Evolutionary conservation across 2,797 vertebrate species (phyloP), one percentile per base, ranked within the genome.

Genomic region (Xenopus petersii): DNA sequence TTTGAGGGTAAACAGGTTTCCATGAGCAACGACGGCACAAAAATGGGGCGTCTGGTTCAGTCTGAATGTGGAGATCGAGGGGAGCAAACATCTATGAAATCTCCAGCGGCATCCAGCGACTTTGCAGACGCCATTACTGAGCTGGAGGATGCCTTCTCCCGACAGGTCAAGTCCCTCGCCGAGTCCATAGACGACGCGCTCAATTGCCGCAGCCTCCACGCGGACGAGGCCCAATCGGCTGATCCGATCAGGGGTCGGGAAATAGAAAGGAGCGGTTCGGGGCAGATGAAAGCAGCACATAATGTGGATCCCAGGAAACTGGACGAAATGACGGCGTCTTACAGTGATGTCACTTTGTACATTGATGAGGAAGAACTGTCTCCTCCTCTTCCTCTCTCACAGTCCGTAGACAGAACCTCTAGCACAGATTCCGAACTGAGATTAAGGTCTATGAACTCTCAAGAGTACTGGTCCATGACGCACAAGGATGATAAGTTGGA

Each of bases 311-410:
- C 88, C 80, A 91, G 89, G 81, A 95, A 95, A 79, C 88, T 94
- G 62, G 97, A 98, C 1, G 96, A 98, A 85, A 96, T 98, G 95
- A 96, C 93, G 0, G 96, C 97, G 0, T 99, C 97, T 0, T 99
- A 98, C 83, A 99, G 97, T 0, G 96, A 98, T 1, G 97, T 98
- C 73, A 98, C 96, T 0, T 89, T 99, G 70, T 98, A 97, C 86
- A 99, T 99, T 0, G 97, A 99, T 0, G 97, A 98, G 83, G 97
- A 98, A 77, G 97, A 98, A 79, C 84, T 98, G 61, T 98, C 97
- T 0, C 97, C 96, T 0, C 95, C 97, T 2, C 88, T 97, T 55
- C 93, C 95, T 0, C 89, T 94, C 10, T 90, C 93, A 1, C 94
- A 95, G 77, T 90, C 92, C 0, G 92, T 90, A 68, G 94, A 95